Evolutionary conservation across 2,113 vertebrate genomes (phyloP).

Genomic region (Sturnira hondurensis): DNA sequence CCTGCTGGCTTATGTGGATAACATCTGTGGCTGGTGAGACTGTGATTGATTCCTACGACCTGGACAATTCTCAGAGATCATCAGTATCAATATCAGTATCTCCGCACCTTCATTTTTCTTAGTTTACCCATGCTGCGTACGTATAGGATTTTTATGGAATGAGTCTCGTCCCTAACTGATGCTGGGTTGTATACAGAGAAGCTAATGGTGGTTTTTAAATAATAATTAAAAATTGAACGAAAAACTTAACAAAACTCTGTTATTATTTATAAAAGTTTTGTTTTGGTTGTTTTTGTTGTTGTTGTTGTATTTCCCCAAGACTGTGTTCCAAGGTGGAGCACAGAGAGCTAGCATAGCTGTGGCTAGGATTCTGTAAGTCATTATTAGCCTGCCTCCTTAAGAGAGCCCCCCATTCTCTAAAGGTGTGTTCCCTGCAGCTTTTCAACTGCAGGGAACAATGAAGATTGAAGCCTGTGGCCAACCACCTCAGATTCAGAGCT

Average conservation of each 20-base stretch:
- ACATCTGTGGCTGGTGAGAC: background rate
- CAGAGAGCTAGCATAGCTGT: background rate
- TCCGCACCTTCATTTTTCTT: background rate
- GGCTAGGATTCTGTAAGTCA: background rate
- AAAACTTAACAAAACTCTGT: background rate
- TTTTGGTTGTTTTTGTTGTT: background rate
- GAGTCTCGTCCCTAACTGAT: background rate
- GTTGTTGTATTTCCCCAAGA: background rate
- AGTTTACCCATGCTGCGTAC: background rate
- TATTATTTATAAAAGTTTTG: background rate
- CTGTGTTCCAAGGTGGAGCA: background rate
- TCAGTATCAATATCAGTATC: background rate
- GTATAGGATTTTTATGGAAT: background rate
- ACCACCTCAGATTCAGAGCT: background rate
- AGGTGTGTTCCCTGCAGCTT: background rate
- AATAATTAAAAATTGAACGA: background rate
- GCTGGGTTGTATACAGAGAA: background rate
- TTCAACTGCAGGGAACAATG: background rate
- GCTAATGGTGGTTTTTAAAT: background rate
- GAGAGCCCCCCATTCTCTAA: background rate
- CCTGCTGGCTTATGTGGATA: background rate
- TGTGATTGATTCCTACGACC: background rate
- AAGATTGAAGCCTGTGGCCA: no score
- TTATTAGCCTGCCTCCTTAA: background rate
- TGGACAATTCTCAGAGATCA: background rate